Evolutionary conservation across 2,113 vertebrate species (phyloP).

Genomic region (Dromas ardeola): DNA sequence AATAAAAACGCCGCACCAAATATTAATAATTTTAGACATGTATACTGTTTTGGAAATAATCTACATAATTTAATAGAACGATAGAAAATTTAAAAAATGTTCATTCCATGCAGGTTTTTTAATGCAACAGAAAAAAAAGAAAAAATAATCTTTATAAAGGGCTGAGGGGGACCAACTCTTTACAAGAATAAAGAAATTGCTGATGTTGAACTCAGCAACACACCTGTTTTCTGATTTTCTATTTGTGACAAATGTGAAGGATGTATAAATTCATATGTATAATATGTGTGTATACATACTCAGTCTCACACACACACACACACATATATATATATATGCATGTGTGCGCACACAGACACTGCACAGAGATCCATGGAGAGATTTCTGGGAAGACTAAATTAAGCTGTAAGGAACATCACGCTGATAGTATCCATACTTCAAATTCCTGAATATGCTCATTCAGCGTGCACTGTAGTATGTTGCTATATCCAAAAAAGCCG

Average conservation of each 20-base stretch:
- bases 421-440: not conserved
- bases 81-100: not conserved
- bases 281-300: not conserved
- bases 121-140: not conserved
- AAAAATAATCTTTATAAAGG: not conserved
- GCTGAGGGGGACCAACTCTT: not conserved
- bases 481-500: not conserved
- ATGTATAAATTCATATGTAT: not conserved
- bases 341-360: too few species aligned
- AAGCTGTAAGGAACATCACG: not conserved
- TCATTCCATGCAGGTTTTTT: not conserved
- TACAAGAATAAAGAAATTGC: not conserved
- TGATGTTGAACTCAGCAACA: not conserved
- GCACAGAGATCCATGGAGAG: not conserved
- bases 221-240: not conserved
- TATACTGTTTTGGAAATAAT: not conserved
- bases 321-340: accelerated
- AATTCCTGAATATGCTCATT: not conserved
- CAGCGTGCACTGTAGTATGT: not conserved
- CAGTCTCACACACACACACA: too few species aligned
- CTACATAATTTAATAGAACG: not conserved
- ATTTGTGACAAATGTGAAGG: not conserved
- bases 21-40: not conserved
- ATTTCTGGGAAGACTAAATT: not conserved
- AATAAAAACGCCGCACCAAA: not conserved